Conservation (phyloP, 2,113 vertebrate genomes). For the Craseonycteris thonglongyai region DNA sequence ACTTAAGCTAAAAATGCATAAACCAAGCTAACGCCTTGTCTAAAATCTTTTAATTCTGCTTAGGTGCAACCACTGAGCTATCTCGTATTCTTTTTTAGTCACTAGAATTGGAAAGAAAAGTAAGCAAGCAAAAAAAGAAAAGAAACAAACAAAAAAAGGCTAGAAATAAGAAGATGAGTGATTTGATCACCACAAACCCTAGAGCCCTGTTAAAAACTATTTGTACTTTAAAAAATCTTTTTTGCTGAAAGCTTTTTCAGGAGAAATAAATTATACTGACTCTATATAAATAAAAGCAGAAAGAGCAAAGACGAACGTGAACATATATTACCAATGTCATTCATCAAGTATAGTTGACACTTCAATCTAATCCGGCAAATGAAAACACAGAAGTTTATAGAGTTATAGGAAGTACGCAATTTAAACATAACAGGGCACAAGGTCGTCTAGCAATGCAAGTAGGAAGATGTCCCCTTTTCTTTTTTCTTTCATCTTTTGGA, state of each 20-base stretch:
- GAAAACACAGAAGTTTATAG: slow-evolving; percentile 87
- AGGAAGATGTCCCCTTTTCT: slow-evolving; percentile 78
- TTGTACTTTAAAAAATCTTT: slow-evolving; percentile 73
- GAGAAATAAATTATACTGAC: slow-evolving; percentile 81
- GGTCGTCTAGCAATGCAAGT: slow-evolving; percentile 80
- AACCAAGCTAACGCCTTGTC: background rate
- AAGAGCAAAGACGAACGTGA: slow-evolving; percentile 82
- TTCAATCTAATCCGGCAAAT: slow-evolving; percentile 88
- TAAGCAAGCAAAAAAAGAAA: background rate
- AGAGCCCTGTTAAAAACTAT: slow-evolving; percentile 68
- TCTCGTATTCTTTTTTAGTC: background rate
- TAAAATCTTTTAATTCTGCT: background rate
- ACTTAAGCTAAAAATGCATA: background rate
- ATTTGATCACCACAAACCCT: slow-evolving; percentile 60
- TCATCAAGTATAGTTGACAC: slow-evolving; percentile 85
- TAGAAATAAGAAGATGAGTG: slow-evolving; percentile 35
- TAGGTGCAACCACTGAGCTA: background rate
- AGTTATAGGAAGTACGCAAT: slow-evolving; percentile 88
- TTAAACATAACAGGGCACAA: slow-evolving; percentile 81
- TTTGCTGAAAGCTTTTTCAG: slow-evolving; percentile 75
- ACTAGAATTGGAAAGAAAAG: slow-evolving; percentile 29
- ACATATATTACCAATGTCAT: slow-evolving; percentile 84
- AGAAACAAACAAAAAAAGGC: background rate
- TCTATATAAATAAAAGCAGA: slow-evolving; percentile 83
- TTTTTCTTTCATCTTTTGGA: slow-evolving; percentile 68